Evolutionary conservation across 2,888 invertebrate species (phyloP), one percentile per base, ranked within the genome.

Genomic region (Chelonus formosanus): DNA sequence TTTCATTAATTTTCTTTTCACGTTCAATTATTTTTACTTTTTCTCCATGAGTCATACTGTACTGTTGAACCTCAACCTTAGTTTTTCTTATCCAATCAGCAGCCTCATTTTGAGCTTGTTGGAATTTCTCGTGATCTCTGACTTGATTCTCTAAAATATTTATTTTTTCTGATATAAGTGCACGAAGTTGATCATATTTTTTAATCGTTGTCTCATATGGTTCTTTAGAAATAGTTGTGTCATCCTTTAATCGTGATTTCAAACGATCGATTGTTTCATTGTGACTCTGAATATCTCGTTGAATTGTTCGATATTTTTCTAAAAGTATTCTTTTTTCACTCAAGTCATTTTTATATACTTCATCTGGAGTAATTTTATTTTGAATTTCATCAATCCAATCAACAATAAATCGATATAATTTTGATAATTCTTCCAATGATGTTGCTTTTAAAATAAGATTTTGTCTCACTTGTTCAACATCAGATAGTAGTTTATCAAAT

Each of bases 321-420:
- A 96, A 81, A 52, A 92, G 90, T 0, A 95, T 92, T 74, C 94
- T 91, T 84, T 97, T 97, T 80, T 97, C 97, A 60, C 95, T 93
- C 2, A 97, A 85, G 80, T 97, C 96, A 76, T 94, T 93, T 36
- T 93, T 88, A 67, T 89, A 89, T 6, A 88, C 88, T 76, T 92
- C 91, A 68, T 91, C 90, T 2, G 90, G 89, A 77, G 91, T 91
- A 5, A 95, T 88, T 82, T 94, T 95, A 56, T 91, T 90, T 77
- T 95, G 94, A 67, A 95, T 89, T 77, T 97, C 97, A 69, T 93
- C 92, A 65, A 97, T 85, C 95, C 97, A 97, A 78, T 94, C 93
- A 4, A 90, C 86, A 65, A 97, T 87, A 50, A 94, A 88, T 78
- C 94, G 92, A 79, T 93, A 91, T 59, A 89, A 86, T 86, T 96